Evolutionary conservation across 2,797 vertebrate species (phyloP).

Genomic region (Hypotaenidia okinawae): DNA sequence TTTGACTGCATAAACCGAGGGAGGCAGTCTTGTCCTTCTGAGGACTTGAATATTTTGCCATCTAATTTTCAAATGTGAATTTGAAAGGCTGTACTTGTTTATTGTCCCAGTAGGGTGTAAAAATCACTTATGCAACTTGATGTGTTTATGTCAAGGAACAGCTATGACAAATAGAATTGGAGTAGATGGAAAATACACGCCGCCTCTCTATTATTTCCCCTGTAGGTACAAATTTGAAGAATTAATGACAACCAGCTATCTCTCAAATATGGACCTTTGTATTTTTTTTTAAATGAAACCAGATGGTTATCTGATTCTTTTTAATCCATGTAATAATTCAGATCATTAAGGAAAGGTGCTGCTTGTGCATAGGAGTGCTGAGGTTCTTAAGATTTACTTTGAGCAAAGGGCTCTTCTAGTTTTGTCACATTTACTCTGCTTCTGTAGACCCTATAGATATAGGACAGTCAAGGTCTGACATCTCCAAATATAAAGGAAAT

Average conservation of each 20-base stretch:
- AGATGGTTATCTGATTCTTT: background rate
- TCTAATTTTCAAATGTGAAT: constrained; percentile 16
- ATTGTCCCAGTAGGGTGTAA: background rate
- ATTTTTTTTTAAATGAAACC: background rate
- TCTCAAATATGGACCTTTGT: background rate
- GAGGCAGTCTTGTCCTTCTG: background rate
- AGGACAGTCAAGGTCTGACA: background rate
- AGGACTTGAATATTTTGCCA: background rate
- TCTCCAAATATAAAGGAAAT: background rate
- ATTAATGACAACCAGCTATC: background rate
- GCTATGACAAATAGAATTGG: background rate
- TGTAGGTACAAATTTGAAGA: background rate
- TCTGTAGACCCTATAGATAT: background rate
- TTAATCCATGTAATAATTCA: background rate
- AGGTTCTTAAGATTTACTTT: background rate
- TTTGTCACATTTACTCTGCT: background rate
- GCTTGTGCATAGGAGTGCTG: background rate
- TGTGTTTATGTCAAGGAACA: background rate
- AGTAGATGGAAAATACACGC: background rate
- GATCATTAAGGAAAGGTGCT: background rate
- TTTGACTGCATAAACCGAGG: background rate
- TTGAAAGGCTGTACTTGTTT: background rate
- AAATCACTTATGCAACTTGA: background rate
- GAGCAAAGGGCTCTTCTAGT: background rate
- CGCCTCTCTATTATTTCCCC: background rate